phyloP scores from a whole-genome alignment of 2,113 vertebrate species.

The Polypterus bichir region DNA sequence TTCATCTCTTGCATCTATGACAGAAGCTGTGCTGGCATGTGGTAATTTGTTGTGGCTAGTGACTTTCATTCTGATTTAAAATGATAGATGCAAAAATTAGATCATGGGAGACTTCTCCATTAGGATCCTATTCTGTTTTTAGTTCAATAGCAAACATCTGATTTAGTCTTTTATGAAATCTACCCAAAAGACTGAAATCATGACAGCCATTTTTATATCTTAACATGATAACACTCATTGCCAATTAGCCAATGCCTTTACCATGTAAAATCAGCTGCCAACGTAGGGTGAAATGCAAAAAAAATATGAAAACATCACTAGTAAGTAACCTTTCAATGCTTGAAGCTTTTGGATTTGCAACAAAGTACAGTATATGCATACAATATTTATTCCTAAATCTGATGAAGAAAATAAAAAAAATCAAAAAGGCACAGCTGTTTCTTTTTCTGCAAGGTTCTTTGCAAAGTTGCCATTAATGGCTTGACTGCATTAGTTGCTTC shows the following conservation, averaged over 20 bases:
- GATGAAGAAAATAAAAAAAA: not conserved
- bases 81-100: not conserved
- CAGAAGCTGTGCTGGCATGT: not conserved
- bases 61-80: constrained; percentile 2
- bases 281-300: not conserved
- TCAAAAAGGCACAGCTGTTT: not conserved
- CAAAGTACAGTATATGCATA: constrained; percentile 2
- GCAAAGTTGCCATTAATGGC: too few relatives aligned
- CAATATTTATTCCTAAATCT: not conserved
- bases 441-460: not conserved
- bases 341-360: too few relatives aligned
- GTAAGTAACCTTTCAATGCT: constrained; percentile 2
- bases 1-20: not conserved
- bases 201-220: constrained; percentile 6
- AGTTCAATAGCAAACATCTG: not conserved
- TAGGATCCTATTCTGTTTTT: not conserved
- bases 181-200: constrained; percentile 3
- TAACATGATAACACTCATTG: constrained; percentile 2
- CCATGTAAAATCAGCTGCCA: not conserved
- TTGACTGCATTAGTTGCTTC: too few relatives aligned
- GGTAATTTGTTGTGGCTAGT: not conserved
- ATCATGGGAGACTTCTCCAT: not conserved
- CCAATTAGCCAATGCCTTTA: constrained; percentile 7
- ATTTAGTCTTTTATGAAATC: not conserved
- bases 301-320: not conserved